Base-by-base conservation (phyloP, 1,140 invertebrate genomes). In the Drosophila malerkotliana region DNA sequence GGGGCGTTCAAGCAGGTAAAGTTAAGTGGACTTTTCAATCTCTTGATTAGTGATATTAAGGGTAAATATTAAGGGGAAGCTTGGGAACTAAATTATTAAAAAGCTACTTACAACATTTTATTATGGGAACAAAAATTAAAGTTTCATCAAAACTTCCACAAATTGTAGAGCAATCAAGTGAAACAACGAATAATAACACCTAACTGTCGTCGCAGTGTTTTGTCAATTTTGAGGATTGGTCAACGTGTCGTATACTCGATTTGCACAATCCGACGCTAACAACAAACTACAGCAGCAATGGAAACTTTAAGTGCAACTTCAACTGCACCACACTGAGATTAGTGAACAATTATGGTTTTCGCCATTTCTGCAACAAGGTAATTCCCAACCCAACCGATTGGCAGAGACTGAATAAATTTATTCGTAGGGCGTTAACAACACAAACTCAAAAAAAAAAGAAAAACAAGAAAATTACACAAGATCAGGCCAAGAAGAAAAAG, bases 341-440 rank as follows among this genome's bases (percentile, higher is more conserved):
- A 83, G 83, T 83, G 77, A 88, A 87, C 83, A 87, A 87, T 87
- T 83, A 88, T 87, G 83, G 76, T 83, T 83, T 87, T 66, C 49
- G 45, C 68, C 79, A 83, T 79, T 83, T 37, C 79, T 79, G 79
- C 83, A 79, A 87, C 83, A 87, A 87, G 83, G 83, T 88, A 87
- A 87, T 87, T 88, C 71, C 56, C 34, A 45, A 72, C 56, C 53
- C 77, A 68, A 66, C 78, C 78, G 88, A 88, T 88, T 87, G 82
- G 59, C 59, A 18, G 41, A 24, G 49, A 61, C 47, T 67, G 77
- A 64, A 62, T 75, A 79, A 75, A 72, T 84, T 67, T 64, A 81
- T 72, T 84, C 60, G 56, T 62, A 85, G 81, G 81, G 81, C 73
- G 81, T 84, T 67, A 61, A 61, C 72, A 59, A 44, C 30, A 48